These are phyloP conservation scores for Onychomys leucogaster DNA, from an alignment of 2,797 vertebrate genomes.

Conservation along the genomic window DNA sequence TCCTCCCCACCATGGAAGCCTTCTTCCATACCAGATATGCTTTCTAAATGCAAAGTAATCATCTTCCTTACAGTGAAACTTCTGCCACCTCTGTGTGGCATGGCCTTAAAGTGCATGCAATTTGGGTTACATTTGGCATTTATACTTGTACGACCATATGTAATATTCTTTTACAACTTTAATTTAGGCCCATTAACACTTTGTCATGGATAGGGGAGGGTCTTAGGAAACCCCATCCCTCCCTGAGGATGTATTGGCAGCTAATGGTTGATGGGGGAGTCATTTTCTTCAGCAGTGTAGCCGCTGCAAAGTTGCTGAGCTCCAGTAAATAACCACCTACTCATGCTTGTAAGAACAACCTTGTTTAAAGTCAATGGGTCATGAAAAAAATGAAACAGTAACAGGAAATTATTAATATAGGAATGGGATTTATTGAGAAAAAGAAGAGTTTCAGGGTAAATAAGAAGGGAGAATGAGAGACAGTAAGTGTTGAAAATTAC, in stretches of 20 bases:
- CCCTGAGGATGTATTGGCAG: not conserved
- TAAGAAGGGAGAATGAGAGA: not conserved
- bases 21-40: not conserved
- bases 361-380: not conserved
- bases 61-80: not conserved
- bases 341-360: not conserved
- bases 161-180: not conserved
- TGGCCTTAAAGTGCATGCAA: not conserved
- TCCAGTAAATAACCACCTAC: not conserved
- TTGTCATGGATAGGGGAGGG: not conserved
- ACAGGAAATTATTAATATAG: not conserved
- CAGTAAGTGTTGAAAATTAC: not conserved
- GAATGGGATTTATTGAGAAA: not conserved
- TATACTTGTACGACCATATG: not conserved
- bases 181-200: not conserved
- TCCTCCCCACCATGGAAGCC: not conserved
- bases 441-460: not conserved
- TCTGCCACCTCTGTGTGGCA: not conserved
- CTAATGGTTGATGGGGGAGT: not conserved
- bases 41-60: slow-evolving; percentile 3
- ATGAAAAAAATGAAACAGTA: not conserved
- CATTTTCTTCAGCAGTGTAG: not conserved
- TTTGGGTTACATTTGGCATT: not conserved
- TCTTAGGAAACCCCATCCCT: not conserved
- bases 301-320: not conserved